A percentile compares a stretch with the other conserved stretches of the same genome.
Conservation (phyloP, 1,140 invertebrate genomes). For the roundworm (Caenorhabditis elegans) region DNA sequence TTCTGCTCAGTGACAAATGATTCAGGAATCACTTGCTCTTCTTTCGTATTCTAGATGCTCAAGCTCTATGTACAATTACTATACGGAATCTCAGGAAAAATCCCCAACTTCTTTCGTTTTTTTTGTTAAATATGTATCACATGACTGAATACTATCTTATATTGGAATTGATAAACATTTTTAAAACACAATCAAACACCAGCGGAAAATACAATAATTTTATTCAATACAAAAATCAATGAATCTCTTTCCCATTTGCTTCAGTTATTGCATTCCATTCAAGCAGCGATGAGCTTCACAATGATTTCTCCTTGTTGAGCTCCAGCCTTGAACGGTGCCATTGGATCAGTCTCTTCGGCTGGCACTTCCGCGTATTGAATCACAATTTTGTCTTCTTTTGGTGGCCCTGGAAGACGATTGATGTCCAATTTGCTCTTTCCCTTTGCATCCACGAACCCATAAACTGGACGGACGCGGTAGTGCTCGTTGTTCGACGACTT, state of each 20-base stretch:
- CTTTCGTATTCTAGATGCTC: constrained; percentile 3
- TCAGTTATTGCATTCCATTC: neutral
- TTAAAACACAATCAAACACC: no score
- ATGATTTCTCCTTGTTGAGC: constrained; percentile 55
- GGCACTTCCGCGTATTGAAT: constrained; percentile 59
- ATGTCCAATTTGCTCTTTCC: constrained; percentile 49
- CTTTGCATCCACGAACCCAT: constrained; percentile 41
- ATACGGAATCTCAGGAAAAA: neutral
- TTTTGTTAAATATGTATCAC: no score
- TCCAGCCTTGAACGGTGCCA: constrained; percentile 55
- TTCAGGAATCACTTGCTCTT: constrained; percentile 4
- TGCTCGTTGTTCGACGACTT: constrained; percentile 43
- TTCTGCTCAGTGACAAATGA: constrained; percentile 1
- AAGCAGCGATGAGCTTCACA: neutral
- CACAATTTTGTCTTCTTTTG: constrained; percentile 58
- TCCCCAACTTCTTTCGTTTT: neutral
- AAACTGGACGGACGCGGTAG: constrained; percentile 16
- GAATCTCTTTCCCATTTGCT: neutral
- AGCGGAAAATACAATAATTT: no score
- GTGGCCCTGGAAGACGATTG: constrained; percentile 51
- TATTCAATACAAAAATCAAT: no score
- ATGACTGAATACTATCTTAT: no score
- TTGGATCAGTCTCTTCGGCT: constrained; percentile 52
- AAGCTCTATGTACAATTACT: no score
- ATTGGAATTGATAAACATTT: no score